A percentile compares a stretch with the other conserved stretches of the same genome.
Conservation (phyloP, 2,888 invertebrate species). For the Xanthia togata region DNA sequence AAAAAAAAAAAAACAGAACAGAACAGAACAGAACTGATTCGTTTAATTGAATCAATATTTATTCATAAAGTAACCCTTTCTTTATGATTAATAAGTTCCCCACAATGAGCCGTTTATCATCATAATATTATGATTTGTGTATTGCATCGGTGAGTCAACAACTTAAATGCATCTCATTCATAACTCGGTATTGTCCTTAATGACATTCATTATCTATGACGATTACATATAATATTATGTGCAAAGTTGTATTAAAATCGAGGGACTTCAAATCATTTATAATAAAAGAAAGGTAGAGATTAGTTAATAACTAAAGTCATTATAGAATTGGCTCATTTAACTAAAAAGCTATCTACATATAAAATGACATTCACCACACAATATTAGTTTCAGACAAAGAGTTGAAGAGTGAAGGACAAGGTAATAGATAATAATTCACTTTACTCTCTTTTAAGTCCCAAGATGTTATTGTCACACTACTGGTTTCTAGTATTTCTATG, state of each 20-base stretch:
- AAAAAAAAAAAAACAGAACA: no score
- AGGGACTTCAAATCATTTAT: not conserved
- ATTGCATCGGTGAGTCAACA: constrained; percentile 24
- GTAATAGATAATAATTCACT: not conserved
- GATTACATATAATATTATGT: not conserved
- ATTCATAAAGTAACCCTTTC: not conserved
- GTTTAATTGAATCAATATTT: not conserved
- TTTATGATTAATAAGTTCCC: not conserved
- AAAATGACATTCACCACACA: not conserved
- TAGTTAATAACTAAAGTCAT: constrained; percentile 4
- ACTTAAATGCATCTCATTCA: constrained; percentile 32
- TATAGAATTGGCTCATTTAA: constrained; percentile 1
- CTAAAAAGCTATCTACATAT: not conserved
- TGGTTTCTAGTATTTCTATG: no score
- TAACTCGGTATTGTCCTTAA: constrained; percentile 2
- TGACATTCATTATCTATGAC: constrained; percentile 33
- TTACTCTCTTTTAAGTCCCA: not conserved
- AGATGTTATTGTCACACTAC: not conserved
- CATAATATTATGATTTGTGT: constrained; percentile 29
- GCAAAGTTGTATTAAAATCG: not conserved
- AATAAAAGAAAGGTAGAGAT: constrained; percentile 8
- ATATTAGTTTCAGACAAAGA: constrained; percentile 1
- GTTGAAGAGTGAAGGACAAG: not conserved
- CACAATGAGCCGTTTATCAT: not conserved
- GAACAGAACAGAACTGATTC: not conserved